Base-by-base conservation (phyloP, 1,140 invertebrate genomes). In the Samia ricini region DNA sequence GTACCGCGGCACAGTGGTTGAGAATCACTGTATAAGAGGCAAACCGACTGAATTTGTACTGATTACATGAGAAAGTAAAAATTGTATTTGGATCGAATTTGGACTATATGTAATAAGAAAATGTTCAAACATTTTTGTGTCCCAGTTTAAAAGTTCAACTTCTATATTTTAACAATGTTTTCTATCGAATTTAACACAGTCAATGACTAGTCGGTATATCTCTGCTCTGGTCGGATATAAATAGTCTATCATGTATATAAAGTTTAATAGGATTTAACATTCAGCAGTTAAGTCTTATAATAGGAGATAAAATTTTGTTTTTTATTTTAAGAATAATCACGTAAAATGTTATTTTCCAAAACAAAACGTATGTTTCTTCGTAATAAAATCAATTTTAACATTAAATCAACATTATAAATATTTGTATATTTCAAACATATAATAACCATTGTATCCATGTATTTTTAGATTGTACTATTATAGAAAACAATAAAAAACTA, bases 381-480 rank as follows among this genome's bases (percentile, higher is more conserved):
- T 77, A 81, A 83, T 85, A 77, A 77, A 89, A 87, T 87, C 81
- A 85, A 85, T 76, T 81, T 81, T 80, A 79, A 66, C 61, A 70
- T 67, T 48, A 63, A 80, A 84, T 84, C 77, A 80, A 85, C 85
- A 83, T 85, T 85, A 77, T 81, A 26, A 8, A 79, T 83, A 72
- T 81, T 72, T 86, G 81, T 86, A 88, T 88, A 88, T 88, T 85
- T 85, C 79, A 77, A 78, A 83, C 8, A 26, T 26, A 42, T 42
- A 42, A 42, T 42, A 42, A 42, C 33, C 33, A 42, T 42, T 42
- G 33, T 76, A 76, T 80, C 85, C 81, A 84, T 84, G 81, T 84
- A 83, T 83, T 69, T 54, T 0, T 69, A 64, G 33, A 20, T 63
- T 49, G 64, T 69, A 42, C 33, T 42, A 42, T 42, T 42, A 42